Evolutionary conservation across 2,113 vertebrate species (phyloP).

Genomic region (Thryonomys swinderianus): DNA sequence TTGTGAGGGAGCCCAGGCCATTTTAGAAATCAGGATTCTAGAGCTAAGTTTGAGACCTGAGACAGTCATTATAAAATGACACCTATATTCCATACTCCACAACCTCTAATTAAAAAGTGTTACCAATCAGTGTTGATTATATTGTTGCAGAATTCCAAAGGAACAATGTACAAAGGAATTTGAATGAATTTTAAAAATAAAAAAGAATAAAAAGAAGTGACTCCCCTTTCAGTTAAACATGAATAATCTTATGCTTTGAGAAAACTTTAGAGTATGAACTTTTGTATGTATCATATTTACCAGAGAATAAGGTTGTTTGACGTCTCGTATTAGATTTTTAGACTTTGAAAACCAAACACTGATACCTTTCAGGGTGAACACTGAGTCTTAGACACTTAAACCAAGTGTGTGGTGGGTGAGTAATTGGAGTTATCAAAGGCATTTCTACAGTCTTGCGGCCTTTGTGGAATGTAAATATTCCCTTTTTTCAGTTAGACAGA

Average conservation of each 20-base stretch:
- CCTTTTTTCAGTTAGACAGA: slow-evolving; percentile 1
- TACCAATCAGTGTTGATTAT: not conserved
- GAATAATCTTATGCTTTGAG: not conserved
- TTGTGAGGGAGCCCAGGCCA: not conserved
- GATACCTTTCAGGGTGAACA: not conserved
- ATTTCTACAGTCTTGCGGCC: not conserved
- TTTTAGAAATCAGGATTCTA: not conserved
- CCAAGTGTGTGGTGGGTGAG: not conserved
- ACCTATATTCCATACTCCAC: not conserved
- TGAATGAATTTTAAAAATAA: not conserved
- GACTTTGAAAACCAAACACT: slow-evolving; percentile 47
- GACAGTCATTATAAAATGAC: not conserved
- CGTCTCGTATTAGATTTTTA: not conserved
- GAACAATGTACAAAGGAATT: not conserved
- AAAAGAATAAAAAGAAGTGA: not conserved
- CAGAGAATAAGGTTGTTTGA: not conserved
- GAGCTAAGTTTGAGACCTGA: not conserved
- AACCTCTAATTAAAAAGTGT: not conserved
- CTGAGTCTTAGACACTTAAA: not conserved
- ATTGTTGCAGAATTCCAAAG: not conserved
- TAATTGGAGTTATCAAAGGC: slow-evolving; percentile 37
- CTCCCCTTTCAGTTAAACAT: not conserved
- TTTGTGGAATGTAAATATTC: not conserved
- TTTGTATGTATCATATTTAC: not conserved
- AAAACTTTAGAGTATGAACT: not conserved